Evolutionary conservation across 2,888 invertebrate genomes (phyloP).

Genomic region (Trimorus sp.): DNA sequence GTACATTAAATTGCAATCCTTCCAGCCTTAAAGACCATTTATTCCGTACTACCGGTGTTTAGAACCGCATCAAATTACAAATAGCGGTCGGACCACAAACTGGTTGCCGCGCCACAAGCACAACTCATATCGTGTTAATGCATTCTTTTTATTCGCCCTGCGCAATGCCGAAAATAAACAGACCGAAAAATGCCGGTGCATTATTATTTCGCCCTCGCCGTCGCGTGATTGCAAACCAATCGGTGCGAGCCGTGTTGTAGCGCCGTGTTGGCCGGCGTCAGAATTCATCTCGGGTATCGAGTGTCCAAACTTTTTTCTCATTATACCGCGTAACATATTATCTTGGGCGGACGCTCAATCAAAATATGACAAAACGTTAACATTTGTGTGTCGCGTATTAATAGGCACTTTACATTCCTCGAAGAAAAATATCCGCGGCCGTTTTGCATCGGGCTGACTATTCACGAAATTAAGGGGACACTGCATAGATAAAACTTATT

Average conservation of each 20-base stretch:
- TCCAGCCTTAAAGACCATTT: constrained; percentile 31
- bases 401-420: too few species aligned
- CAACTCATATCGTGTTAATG: constrained; percentile 33
- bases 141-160: constrained; percentile 13
- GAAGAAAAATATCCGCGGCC: too few species aligned
- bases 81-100: constrained; percentile 42
- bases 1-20: constrained; percentile 28
- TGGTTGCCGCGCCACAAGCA: constrained; percentile 30
- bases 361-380: constrained; percentile 32
- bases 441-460: too few species aligned
- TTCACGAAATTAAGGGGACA: too few species aligned
- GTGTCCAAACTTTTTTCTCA: constrained; percentile 35
- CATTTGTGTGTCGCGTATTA: too few species aligned
- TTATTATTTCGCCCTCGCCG: too few species aligned
- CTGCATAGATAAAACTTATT: too few species aligned
- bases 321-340: constrained; percentile 35
- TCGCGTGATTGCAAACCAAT: too few species aligned
- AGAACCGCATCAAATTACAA: constrained; percentile 48
- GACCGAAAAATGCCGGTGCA: too few species aligned
- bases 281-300: constrained; percentile 20
- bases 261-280: background rate
- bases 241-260: too few species aligned
- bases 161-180: background rate
- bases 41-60: constrained; percentile 37
- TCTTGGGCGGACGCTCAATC: constrained; percentile 39